Base-by-base conservation (phyloP, 1,140 invertebrate genomes). In the Drepana arcuata region DNA sequence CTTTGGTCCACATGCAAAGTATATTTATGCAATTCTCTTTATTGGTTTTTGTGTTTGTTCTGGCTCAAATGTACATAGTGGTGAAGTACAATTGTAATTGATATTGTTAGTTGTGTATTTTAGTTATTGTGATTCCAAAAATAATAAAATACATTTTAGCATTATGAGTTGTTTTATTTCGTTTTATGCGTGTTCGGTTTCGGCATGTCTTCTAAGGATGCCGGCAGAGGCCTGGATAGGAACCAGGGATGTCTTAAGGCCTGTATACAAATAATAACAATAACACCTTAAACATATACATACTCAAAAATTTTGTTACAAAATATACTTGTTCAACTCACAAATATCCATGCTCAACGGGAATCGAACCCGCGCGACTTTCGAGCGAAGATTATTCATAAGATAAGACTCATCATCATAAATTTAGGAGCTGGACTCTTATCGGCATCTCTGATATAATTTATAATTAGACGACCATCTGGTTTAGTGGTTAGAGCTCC, bases 191-290 rank as follows among this genome's bases (percentile, higher is more conserved):
- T 36, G 10, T 42, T 58, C 2, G 79, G 80, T 49, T 75, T 83
- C 2, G 81, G 78, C 81, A 84, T 83, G 1, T 83, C 75, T 34
- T 72, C 63, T 21, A 83, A 48, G 0, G 59, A 10, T 0, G 72
- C 62, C 12, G 81, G 79, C 1, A 48, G 26, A 0, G 83, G 83
- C 16, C 62, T 62, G 2, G 49, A 61, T 28, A 53, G 45, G 12
- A 84, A 83, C 83, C 83, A 84, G 2, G 50, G 47, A 43, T 83
- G 78, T 36, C 36, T 50, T 9, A 84, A 39, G n/a, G 83, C 80
- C 83, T 84, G 59, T 2, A 67, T 73, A 45, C 27, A 12, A 48
- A 37, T n/a, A n/a, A n/a, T n/a, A n/a, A n/a, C n/a, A n/a, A n/a
- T n/a, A n/a, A n/a, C n/a, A n/a, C n/a, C n/a, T n/a, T n/a, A n/a